Base-by-base conservation (phyloP, 1,140 invertebrate species). In the Nebria ingens region DNA sequence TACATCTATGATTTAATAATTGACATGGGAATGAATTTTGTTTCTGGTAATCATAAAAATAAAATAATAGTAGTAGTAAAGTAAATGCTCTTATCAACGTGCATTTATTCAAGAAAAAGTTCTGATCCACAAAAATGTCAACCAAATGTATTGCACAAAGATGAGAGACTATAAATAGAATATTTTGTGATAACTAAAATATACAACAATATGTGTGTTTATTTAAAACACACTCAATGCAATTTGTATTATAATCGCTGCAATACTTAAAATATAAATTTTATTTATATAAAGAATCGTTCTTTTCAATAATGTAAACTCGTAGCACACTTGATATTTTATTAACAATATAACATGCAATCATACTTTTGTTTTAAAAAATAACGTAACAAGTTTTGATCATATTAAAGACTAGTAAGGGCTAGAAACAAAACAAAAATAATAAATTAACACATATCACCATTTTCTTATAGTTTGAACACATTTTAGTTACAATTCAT, bases 251-350 rank as follows among this genome's bases (percentile, higher is more conserved):
- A 45, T 45, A 45, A 45, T 45, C 40, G 40, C 40, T 45, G 40
- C 40, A 45, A 45, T 45, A 45, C 40, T 45, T 45, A 45, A 45
- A 45, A 45, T 45, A 45, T 34, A 45, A 45, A 45, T 45, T 45
- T 45, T 45, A 45, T 45, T 45, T 45, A 45, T 45, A 45, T 45
- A 45, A 45, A 45, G 6, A 45, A 45, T 45, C 40, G 40, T 45
- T 17, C 25, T 34, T 34, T 34, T 34, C 25, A 34, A 45, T 17
- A 29, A 29, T 29, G 25, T 6, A 29, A 29, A 29, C 17, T 17
- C 40, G 15, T 45, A 45, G 15, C 15, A 45, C 40, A 45, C 40
- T 12, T n/a, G n/a, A n/a, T n/a, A 34, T 17, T 45, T 45, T 45
- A 45, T 45, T 45, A 45, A 45, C 40, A 45, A 11, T 17, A 6